These are phyloP conservation scores for Periophthalmodon schlosseri DNA, from an alignment of 2,113 vertebrate genomes.

Conservation along the genomic window DNA sequence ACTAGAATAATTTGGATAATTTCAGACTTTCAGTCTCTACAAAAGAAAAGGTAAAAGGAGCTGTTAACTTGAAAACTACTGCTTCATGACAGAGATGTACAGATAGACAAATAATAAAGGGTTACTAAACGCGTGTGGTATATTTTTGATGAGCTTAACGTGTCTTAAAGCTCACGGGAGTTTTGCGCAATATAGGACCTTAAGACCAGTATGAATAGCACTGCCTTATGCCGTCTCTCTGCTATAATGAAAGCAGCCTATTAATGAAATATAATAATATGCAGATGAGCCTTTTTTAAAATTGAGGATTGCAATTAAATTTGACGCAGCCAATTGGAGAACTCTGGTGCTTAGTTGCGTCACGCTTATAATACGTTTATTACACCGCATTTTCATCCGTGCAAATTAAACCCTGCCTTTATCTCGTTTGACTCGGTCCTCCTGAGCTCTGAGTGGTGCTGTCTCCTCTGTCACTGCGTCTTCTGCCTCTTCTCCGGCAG, in stretches of 20 bases:
- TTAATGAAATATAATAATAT: not conserved
- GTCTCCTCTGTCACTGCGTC: constrained; percentile 49
- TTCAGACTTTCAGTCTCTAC: too few relatives aligned
- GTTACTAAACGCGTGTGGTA: too few relatives aligned
- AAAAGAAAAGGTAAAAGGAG: too few relatives aligned
- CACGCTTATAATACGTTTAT: not conserved
- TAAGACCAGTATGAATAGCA: too few relatives aligned
- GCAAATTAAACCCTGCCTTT: not conserved
- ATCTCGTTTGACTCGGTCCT: constrained; percentile 56
- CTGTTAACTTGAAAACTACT: too few relatives aligned
- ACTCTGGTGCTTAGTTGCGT: not conserved
- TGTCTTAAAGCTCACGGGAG: too few relatives aligned
- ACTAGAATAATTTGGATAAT: too few relatives aligned
- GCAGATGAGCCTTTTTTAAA: not conserved
- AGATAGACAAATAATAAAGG: too few relatives aligned
- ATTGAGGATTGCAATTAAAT: not conserved
- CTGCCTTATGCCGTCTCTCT: too few relatives aligned
- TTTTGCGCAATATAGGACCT: too few relatives aligned
- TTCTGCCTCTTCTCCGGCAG: constrained; percentile 48
- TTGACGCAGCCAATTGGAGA: not conserved
- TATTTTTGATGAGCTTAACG: too few relatives aligned
- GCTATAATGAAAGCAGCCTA: not conserved
- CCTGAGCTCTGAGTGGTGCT: constrained; percentile 75
- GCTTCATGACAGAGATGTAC: too few relatives aligned
- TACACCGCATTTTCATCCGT: not conserved